Base-by-base conservation (phyloP, 1,140 invertebrate species). In the Tachypleus tridentatus region DNA sequence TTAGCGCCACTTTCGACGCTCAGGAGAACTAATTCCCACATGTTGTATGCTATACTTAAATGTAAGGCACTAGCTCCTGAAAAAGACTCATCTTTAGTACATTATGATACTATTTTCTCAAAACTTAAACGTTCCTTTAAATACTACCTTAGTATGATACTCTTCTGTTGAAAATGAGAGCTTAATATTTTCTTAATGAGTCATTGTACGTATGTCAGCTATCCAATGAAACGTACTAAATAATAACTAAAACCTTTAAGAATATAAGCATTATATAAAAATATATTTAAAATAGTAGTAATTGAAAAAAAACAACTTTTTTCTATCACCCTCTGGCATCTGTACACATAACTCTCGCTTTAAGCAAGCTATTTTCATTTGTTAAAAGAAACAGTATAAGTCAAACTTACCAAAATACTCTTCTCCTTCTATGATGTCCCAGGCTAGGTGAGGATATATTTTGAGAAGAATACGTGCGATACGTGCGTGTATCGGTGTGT, bases 391-490 rank as follows among this genome's bases (percentile, higher is more conserved):
- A 29, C 29, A 29, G 29, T 29, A 29, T 29, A 29, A 29, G 29
- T 49, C 64, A 75, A 29, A 29, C 29, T 77, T 74, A 88, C 91
- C 94, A 73, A 93, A 83, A 81, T 98, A 98, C 80, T 98, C 95
- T 75, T 97, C 91, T 3, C 93, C 95, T 80, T 98, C 93, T 61
- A 98, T 95, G 9, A 97, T 87, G 77, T 98, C 96, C 54, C 94
- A 79, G 0, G 92, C 89, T 57, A 97, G 76, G 72, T 88, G 89
- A 0, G 95, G 94, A 75, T 93, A 99, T 72, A 89, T 87, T 74
- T 92, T 89, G 0, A 98, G 80, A 48, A 99, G 76, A 4, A 91
- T 88, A 64, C 92, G 83, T 0, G 93, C 94, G 58, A 98, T 81
- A 61, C 86, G 78, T 0, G 87, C 88, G 76, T 93, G 90, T 47